Evolutionary conservation across 2,888 invertebrate species (phyloP).

Genomic region (Cylindroiulus punctatus): DNA sequence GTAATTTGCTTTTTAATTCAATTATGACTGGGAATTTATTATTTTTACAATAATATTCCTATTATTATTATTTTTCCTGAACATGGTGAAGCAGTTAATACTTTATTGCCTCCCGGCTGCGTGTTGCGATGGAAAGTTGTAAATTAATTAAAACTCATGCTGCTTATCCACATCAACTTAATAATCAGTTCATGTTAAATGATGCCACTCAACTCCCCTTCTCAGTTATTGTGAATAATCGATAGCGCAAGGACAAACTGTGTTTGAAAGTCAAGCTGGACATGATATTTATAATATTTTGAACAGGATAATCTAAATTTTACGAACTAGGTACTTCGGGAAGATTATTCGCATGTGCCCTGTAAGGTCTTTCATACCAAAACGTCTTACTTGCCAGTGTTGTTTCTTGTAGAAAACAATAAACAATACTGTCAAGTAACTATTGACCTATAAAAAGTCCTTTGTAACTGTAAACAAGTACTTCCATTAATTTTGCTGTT

Average conservation of each 20-base stretch:
- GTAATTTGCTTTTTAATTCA: background rate
- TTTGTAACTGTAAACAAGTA: background rate
- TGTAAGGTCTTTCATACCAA: background rate
- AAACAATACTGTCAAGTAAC: too few species aligned
- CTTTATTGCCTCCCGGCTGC: background rate
- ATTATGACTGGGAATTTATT: background rate
- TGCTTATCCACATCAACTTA: conserved; percentile 33
- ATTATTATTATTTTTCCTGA: too few species aligned
- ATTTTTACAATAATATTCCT: background rate
- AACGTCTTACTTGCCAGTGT: too few species aligned
- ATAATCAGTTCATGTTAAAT: conserved; percentile 22
- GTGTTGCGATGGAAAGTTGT: background rate
- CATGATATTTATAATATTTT: too few species aligned
- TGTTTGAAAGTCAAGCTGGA: background rate
- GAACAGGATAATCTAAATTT: background rate
- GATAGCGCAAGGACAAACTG: background rate
- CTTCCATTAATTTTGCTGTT: background rate
- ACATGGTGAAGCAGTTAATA: background rate
- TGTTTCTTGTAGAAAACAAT: too few species aligned
- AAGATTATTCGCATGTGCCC: too few species aligned
- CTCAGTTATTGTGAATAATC: background rate
- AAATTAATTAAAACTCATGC: conserved; percentile 20
- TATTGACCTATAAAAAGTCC: background rate
- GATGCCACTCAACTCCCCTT: background rate
- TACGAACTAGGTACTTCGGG: background rate